Evolutionary conservation across 2,888 invertebrate species (phyloP).

Genomic region (Orchestes rusci): DNA sequence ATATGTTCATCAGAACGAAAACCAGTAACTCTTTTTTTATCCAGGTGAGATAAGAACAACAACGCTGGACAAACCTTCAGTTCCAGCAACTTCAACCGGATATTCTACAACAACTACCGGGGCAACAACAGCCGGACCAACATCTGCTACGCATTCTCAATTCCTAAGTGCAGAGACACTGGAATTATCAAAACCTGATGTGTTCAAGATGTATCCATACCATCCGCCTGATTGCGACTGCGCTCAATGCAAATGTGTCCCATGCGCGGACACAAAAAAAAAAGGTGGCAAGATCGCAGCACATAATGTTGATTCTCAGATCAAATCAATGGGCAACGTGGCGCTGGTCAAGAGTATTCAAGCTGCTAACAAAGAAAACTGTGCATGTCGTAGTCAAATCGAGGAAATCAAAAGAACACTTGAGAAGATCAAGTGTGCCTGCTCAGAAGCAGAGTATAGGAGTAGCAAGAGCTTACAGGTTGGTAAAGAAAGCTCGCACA

Average conservation of each 20-base stretch:
- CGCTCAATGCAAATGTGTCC: slow-evolving; percentile 18
- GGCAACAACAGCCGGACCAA: too few species aligned
- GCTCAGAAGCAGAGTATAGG: slow-evolving; percentile 30
- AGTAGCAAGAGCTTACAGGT: slow-evolving; percentile 11
- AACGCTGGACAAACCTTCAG: not conserved
- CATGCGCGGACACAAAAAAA: slow-evolving; percentile 23
- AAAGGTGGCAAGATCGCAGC: too few species aligned
- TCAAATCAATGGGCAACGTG: slow-evolving; percentile 24
- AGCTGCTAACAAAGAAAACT: slow-evolving; percentile 26
- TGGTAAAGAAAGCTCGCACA: slow-evolving; percentile 7
- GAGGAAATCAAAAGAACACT: slow-evolving; percentile 30
- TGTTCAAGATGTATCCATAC: slow-evolving; percentile 4
- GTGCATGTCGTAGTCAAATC: slow-evolving; percentile 31
- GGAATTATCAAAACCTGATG: slow-evolving; percentile 9
- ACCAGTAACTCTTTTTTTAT: too few species aligned
- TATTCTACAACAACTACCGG: too few species aligned
- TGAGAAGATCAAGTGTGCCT: slow-evolving; percentile 31
- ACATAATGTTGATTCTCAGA: too few species aligned
- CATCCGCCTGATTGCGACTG: slow-evolving; percentile 17
- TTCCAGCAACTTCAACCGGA: too few species aligned
- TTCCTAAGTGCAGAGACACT: slow-evolving; percentile 14
- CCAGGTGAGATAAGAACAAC: slow-evolving; percentile 4
- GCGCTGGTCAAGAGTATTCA: slow-evolving; percentile 26
- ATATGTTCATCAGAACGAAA: too few species aligned
- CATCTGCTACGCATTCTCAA: too few species aligned